Evolutionary conservation across 2,113 vertebrate genomes (phyloP).

Genomic region (Aramus guarauna): DNA sequence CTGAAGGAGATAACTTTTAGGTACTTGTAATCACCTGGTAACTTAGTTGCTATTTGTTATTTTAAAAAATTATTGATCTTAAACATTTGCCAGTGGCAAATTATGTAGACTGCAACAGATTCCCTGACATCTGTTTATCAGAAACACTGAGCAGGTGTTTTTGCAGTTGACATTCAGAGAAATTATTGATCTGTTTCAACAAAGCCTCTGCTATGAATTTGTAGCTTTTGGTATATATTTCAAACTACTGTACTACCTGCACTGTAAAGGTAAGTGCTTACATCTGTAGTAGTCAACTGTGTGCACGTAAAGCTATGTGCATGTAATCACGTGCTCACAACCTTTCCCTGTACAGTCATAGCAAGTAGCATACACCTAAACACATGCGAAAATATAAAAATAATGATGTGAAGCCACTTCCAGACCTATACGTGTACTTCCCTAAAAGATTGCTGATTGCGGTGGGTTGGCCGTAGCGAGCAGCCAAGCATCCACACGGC

Average conservation of each 20-base stretch:
- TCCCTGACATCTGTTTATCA: background rate
- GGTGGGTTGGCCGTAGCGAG: background rate
- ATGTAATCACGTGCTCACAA: background rate
- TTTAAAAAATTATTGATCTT: background rate
- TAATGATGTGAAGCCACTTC: background rate
- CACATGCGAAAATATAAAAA: background rate
- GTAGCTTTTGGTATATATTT: background rate
- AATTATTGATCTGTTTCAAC: background rate
- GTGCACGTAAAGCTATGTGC: background rate
- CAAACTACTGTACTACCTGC: background rate
- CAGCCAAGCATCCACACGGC: background rate
- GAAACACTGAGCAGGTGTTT: background rate
- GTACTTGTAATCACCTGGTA: background rate
- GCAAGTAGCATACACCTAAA: background rate
- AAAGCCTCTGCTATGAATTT: background rate
- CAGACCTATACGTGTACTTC: background rate
- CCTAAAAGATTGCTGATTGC: background rate
- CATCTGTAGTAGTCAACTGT: background rate
- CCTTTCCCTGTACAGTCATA: background rate
- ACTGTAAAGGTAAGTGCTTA: background rate
- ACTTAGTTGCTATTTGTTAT: background rate
- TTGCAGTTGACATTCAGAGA: background rate
- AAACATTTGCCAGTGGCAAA: background rate
- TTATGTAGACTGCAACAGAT: background rate
- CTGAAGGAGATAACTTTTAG: rapidly evolving